Evolutionary conservation across 1,140 invertebrate genomes (phyloP), one percentile per base, ranked within the genome.

Genomic region (Tribolium castaneum): DNA sequence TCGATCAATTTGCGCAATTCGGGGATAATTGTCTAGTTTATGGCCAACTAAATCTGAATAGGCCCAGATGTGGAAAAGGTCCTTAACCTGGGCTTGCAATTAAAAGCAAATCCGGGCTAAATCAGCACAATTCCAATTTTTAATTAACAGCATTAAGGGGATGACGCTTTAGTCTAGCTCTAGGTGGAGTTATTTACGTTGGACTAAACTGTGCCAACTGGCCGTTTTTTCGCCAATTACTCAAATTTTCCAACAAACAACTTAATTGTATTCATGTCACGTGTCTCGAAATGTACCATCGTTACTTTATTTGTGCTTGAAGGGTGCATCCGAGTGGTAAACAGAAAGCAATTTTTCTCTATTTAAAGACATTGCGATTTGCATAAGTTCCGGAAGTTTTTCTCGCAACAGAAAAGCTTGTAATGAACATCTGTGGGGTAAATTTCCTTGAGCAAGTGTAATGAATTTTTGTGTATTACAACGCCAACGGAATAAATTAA

Each of bases 1-100:
- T 66, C 59, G 59, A 66, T 66, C 59, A 66, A 59, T 66, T 66
- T 66, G 59, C 59, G 59, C 59, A 35, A 66, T 66, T 66, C 59
- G 10, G 59, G 30, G 59, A 66, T 66, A 66, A 66, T 66, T 66
- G 59, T 66, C 59, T 66, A 13, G 59, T 66, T 66, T 66, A 66
- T 35, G 59, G 59, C 25, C 59, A 66, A 66, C 59, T 66, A 66
- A 66, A 66, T 66, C 34, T 66, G 59, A 66, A 66, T 66, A 66
- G 59, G 54, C 54, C 6, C 19, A 59, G 54, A 59, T 59, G 25
- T 59, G 54, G 59, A 66, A 66, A 35, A 35, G 59, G 59, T 66
- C 59, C 59, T 66, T 66, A 66, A 66, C 59, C 59, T 66, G 59
- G 3, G 25, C n/a, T 35, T n/a, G 25, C 14, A 14, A 59, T 59